Evolutionary conservation across 1,140 invertebrate species (phyloP), one percentile per base, ranked within the genome.

Genomic region (Euwallacea fornicatus): DNA sequence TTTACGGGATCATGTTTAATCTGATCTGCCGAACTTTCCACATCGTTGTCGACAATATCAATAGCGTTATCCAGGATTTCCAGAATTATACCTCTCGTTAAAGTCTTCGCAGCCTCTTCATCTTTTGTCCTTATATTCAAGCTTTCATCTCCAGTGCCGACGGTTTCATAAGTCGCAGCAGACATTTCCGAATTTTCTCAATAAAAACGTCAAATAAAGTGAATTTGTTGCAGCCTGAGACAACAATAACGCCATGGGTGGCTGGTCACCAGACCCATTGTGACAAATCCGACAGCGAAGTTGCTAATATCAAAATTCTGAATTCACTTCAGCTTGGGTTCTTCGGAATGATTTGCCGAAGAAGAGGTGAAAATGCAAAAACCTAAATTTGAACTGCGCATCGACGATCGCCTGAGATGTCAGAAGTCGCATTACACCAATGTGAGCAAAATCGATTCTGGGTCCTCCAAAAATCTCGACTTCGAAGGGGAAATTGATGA

Each of bases 11-110:
- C 21, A 4, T 33, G 21, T 33, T 33, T 33, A 33, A 33, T 4
- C 4, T 59, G 15, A 47, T 72, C 53, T 11, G 61, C 13, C 33
- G 65, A 42, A 67, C 21, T 67, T 15, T 75, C 75, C 50, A 75
- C 56, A n/a, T n/a, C 70, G 71, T 73, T 56, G 63, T 73, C 56
- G 15, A 72, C 73, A 7, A 72, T 72, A 46, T 71, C 74, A 6
- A 78, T 43, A 11, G 73, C 76, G 56, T 76, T 74, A n/a, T 77
- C 73, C 0, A 78, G 41, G n/a, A 78, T 77, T 50, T 78, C 77
- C 13, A 74, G 61, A 42, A 78, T 64, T 7, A 76, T 42, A 42
- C 76, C 74, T 8, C 64, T 71, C 10, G 73, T 74, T 11, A 78
- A 68, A 8, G 60, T 42, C 13, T 72, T 69, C 0, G 76, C 55